Base-by-base conservation (phyloP, 2,888 invertebrate species). In the Dicycla oo region DNA sequence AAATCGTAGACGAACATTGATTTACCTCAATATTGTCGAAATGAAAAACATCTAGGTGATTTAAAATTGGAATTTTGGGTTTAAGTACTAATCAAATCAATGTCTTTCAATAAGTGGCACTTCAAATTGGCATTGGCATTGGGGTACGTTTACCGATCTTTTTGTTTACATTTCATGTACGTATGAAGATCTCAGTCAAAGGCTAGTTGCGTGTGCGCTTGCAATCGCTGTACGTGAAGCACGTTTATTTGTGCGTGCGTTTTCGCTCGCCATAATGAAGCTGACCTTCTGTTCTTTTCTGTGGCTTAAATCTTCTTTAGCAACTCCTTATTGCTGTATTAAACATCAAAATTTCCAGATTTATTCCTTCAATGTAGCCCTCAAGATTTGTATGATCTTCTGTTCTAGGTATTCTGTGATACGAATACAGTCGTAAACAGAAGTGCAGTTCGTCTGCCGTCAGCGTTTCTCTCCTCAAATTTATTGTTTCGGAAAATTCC, bases 401-500 rank as follows among this genome's bases (percentile, higher is more conserved):
- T 51, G 23, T 51, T 15, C 15, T 23, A 15, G 7, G 23, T 53
- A 3, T 20, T 53, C 51, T 66, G 18, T 23, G 13, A 10, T 40
- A n/a, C 38, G 23, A 58, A 23, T 68, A 60, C 20, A 68, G 63
- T 72, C 64, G 80, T 74, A 82, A 82, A 73, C 47, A 78, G 60
- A 68, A 61, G 75, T 75, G 72, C 82, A 83, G 63, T 78, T 69
- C 69, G 70, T 64, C 57, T 75, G 69, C 69, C 67, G 71, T 70
- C 67, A 73, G 43, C 34, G 23, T 68, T 75, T 69, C 74, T 75
- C 70, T 80, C 40, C 70, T 76, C 61, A 64, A 80, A 81, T 83
- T 86, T 84, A 82, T 82, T 81, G 82, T 86, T 74, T 77, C 78
- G 82, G 78, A 84, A 86, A 87, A 86, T 88, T 87, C 73, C 75